Evolutionary conservation across 1,140 invertebrate genomes (phyloP).

Genomic region (Caerostris extrusa): DNA sequence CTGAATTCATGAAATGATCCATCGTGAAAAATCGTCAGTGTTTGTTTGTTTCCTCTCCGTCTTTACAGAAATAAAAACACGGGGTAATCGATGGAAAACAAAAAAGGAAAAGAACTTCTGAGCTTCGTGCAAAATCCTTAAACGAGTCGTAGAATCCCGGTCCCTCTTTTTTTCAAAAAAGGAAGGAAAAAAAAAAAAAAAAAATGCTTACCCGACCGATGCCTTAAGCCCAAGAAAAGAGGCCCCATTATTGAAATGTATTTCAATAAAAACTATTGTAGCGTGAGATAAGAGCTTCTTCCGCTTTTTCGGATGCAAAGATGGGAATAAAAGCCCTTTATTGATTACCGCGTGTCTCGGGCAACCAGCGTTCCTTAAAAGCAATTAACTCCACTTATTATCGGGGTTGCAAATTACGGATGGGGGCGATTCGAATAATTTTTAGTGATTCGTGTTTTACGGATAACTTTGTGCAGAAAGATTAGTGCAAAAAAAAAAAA

Average conservation of each 20-base stretch:
- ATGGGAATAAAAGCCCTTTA: slow-evolving; percentile 1
- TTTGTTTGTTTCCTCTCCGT: neutral
- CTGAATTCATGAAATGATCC: neutral
- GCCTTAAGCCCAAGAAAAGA: neutral
- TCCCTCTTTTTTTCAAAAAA: neutral
- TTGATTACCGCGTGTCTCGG: neutral
- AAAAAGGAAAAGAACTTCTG: neutral
- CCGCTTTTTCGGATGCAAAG: neutral
- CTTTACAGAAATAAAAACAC: neutral
- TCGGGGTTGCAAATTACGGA: too few relatives aligned
- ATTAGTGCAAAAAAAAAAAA: too few relatives aligned
- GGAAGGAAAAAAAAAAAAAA: too few relatives aligned
- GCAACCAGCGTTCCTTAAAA: neutral
- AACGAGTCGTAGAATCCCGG: neutral
- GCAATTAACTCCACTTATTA: slow-evolving; percentile 30
- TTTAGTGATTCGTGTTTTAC: too few relatives aligned
- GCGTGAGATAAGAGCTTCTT: slow-evolving; percentile 21
- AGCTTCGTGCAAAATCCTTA: neutral
- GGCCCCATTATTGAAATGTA: slow-evolving; percentile 49
- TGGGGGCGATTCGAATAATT: too few relatives aligned
- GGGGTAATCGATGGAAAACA: neutral
- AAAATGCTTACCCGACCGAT: neutral
- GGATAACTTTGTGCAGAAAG: too few relatives aligned
- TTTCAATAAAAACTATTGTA: slow-evolving; percentile 59
- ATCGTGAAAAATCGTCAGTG: neutral